A percentile compares a stretch with the other conserved stretches of the same genome.
phyloP scores from a whole-genome alignment of 2,888 invertebrate genomes.

The Dicycla oo region DNA sequence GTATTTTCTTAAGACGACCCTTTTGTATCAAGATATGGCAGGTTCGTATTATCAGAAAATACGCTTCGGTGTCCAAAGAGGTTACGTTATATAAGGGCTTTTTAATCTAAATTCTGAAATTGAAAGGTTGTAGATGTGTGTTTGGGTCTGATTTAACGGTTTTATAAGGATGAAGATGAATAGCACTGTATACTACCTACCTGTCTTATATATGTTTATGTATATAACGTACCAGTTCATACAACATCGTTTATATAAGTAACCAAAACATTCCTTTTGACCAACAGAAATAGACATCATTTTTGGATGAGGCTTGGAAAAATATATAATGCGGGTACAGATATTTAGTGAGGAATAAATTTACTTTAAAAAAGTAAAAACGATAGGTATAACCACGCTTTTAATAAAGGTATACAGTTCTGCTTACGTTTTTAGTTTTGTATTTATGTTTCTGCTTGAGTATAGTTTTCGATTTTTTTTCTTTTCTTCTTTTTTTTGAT shows the following conservation, averaged over 20 bases:
- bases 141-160: neutral
- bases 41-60: constrained; percentile 7
- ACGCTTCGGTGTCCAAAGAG: constrained; percentile 31
- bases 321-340: neutral
- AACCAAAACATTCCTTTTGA: neutral
- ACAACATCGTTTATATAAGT: no score
- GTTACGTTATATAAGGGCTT: neutral
- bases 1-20: constrained; percentile 34
- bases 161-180: neutral
- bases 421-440: no score
- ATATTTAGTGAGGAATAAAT: neutral
- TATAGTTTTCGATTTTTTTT: no score
- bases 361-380: no score
- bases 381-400: no score
- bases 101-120: constrained; percentile 31
- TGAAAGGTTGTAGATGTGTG: neutral
- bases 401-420: no score
- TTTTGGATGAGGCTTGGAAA: neutral
- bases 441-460: no score
- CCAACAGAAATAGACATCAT: neutral
- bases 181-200: neutral
- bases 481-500: no score
- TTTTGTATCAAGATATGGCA: constrained; percentile 24
- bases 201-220: neutral
- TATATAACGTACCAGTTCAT: neutral